Base-by-base conservation (phyloP, 1,140 invertebrate genomes). In the Euura lappo region DNA sequence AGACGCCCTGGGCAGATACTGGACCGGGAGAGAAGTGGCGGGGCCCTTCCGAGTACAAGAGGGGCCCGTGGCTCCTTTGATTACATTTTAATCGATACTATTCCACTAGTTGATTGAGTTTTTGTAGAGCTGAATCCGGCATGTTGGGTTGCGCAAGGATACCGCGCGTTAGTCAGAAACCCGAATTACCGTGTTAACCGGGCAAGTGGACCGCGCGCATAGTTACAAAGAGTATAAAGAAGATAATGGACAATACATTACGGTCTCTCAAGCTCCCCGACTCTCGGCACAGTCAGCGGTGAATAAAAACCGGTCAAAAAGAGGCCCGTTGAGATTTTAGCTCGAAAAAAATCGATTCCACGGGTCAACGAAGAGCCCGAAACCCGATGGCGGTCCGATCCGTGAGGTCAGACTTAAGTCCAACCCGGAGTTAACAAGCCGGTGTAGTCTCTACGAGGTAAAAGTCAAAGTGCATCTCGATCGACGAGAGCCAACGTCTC, bases 11-110 rank as follows among this genome's bases (percentile, higher is more conserved):
- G 75, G 70, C 83, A 81, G 83, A 85, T 84, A 84, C 83, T 79
- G 80, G 28, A 83, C 83, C 82, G 82, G 81, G 84, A 84, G 84
- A 84, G 81, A 81, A 79, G 78, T 80, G 76, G 74, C 73, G 74
- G 82, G 83, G 84, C 84, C 84, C 81, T 84, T 80, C 13, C 51
- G 13, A 60, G 6, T 11, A n/a, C 13, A 8, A 60, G 6, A 60
- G 51, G 3, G 67, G 73, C 28, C 8, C 28, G 8, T 68, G 28
- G 60, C 66, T 68, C 4, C 69, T 47, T 70, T 45, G 69, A 70
- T 70, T 70, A 70, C n/a, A 70, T 70, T 70, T 70, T 70, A 70
- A 70, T 70, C 69, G 69, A 70, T 47, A 45, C 45, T 47, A 47
- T 44, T 47, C 44, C 69, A 47, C 44, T 13, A 10, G 28, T 70